Evolutionary conservation across 2,113 vertebrate species (phyloP), one percentile per base, ranked within the genome.

Genomic region (Micronisus gabar): DNA sequence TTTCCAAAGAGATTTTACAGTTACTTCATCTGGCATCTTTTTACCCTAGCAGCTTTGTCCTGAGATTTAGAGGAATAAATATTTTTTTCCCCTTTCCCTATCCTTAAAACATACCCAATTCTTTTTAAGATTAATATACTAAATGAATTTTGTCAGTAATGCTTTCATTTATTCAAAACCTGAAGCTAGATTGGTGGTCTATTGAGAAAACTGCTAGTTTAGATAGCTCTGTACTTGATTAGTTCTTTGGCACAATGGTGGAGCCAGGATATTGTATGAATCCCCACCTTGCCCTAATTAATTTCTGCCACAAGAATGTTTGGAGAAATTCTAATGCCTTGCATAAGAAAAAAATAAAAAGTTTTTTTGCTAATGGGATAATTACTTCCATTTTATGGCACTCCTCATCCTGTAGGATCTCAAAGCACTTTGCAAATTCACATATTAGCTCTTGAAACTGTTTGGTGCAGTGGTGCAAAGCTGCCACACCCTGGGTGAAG

Each of bases 101-200:
- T 63, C 26, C 29, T 55, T 86, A 79, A 78, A 88, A 73, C 36
- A 25, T 76, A 73, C 52, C 10, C 47, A 79, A 4, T 75, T 34
- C n/a, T 95, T 95, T 96, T 74, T 67, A 85, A 56, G 29, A 62
- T 66, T 73, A 79, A 61, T 95, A 55, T 38, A 62, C 47, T 95
- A 75, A 86, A 93, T 78, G 17, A 82, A 58, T 87, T 86, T 89
- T 90, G 27, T 81, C 70, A 88, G 22, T 88, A 73, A 71, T 88
- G 32, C 78, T 95, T 95, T 97, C 40, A 94, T 97, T 90, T 96
- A 73, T 73, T 92, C 61, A 87, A 97, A 97, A 97, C 86, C 84
- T 97, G 89, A 93, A 92, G 53, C 91, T 93, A 93, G 93, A 92
- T 74, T 96, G 97, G 97, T 97, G 96, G 95, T 98, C 93, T 96